Conservation (phyloP, 2,888 invertebrate species). For the Euclidia mi region DNA sequence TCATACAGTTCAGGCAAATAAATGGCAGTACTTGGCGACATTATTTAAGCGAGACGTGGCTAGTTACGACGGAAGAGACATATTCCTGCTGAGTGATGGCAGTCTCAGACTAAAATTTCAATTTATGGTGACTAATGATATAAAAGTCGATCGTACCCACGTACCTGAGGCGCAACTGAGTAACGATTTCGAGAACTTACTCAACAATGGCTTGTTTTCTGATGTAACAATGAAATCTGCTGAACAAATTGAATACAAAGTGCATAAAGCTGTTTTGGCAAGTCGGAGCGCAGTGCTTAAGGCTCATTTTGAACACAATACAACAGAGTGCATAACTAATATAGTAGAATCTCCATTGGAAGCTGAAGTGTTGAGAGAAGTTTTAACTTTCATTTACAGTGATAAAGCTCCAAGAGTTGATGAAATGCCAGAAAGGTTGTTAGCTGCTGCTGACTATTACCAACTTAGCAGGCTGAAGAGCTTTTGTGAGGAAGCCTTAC, state of each 20-base stretch:
- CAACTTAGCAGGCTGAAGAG: slow-evolving; percentile 80
- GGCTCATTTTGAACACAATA: slow-evolving; percentile 85
- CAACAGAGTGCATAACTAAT: slow-evolving; percentile 80
- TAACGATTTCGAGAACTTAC: slow-evolving; percentile 80
- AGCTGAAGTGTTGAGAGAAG: slow-evolving; percentile 79
- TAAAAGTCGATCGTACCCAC: slow-evolving; percentile 73
- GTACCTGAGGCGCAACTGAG: slow-evolving; percentile 77
- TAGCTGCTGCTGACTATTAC: slow-evolving; percentile 85
- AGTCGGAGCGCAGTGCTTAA: slow-evolving; percentile 82
- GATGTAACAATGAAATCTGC: slow-evolving; percentile 82
- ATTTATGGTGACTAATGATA: slow-evolving; percentile 82
- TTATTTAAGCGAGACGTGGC: slow-evolving; percentile 80
- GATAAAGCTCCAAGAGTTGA: slow-evolving; percentile 83
- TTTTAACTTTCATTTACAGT: slow-evolving; percentile 81
- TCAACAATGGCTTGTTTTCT: slow-evolving; percentile 78
- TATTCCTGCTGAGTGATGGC: slow-evolving; percentile 78
- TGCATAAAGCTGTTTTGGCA: slow-evolving; percentile 83
- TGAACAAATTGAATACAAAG: slow-evolving; percentile 78
- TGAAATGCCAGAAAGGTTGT: slow-evolving; percentile 81
- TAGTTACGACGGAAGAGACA: slow-evolving; percentile 74
- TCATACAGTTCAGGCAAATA: slow-evolving; percentile 81
- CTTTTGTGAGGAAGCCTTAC: slow-evolving; percentile 82
- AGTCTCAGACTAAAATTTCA: slow-evolving; percentile 81
- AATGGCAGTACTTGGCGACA: slow-evolving; percentile 84
- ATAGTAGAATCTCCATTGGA: slow-evolving; percentile 79